Conservation (phyloP, 2,113 vertebrate species). For the Epinephelus moara region DNA sequence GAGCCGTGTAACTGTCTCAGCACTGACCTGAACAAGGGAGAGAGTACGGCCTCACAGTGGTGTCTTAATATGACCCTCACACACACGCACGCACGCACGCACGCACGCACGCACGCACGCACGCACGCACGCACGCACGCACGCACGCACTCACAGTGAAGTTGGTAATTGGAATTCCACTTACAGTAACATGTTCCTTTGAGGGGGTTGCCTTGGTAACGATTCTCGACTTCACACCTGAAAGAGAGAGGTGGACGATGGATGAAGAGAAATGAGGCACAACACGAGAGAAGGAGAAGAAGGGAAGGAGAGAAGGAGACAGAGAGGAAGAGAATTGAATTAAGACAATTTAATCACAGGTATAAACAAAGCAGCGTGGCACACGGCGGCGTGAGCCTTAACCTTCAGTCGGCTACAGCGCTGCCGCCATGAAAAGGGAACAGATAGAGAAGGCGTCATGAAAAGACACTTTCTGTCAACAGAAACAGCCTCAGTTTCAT, state of each 20-base stretch:
- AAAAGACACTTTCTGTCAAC: too few species aligned
- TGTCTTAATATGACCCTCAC: not conserved
- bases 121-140: not conserved
- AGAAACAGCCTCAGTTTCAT: constrained; percentile 12
- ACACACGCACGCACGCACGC: not conserved
- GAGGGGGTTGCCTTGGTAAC: constrained; percentile 98
- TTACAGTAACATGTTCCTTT: constrained; percentile 99
- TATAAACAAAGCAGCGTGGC: not conserved
- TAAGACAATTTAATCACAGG: not conserved
- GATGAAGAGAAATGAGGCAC: not conserved
- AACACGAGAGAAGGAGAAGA: not conserved
- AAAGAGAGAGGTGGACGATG: constrained; percentile 55
- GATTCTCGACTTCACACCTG: constrained; percentile 98
- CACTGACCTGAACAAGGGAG: constrained; percentile 26
- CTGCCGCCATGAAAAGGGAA: not conserved
- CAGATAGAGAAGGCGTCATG: not conserved
- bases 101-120: too few species aligned
- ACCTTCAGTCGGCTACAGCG: not conserved
- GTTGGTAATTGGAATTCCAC: constrained; percentile 76
- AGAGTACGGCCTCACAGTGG: constrained; percentile 6
- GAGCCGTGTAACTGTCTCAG: constrained; percentile 15
- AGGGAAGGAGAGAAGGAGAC: not conserved
- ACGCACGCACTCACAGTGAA: too few species aligned
- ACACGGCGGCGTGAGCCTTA: not conserved
- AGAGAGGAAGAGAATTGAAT: not conserved